Evolutionary conservation across 2,797 vertebrate genomes (phyloP), one percentile per base, ranked within the genome.

Genomic region (Bryconaethiops microstoma): DNA sequence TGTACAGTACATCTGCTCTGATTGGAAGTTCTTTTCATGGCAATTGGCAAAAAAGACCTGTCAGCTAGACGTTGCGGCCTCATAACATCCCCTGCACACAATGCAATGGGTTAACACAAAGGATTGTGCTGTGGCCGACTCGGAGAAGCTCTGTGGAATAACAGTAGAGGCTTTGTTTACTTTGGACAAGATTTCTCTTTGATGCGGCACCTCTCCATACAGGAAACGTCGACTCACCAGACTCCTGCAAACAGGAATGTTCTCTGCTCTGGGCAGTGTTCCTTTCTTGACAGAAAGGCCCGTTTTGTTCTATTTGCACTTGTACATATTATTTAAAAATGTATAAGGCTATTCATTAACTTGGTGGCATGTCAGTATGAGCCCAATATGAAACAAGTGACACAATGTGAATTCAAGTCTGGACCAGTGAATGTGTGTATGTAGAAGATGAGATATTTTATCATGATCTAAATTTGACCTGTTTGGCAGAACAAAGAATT

Each of bases 101-200:
- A n/a, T 57, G 35, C 39, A 73, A 17, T 7, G 19, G 0, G 6
- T 57, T 77, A 63, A 13, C 62, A 65, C 40, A 60, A 57, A 50
- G 69, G 25, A 25, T 23, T 48, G 17, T 16, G 23, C 77, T 19
- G 42, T 39, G 52, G 16, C 57, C 23, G 65, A 76, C 39, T 35
- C 59, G n/a, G 40, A 63, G 25, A 29, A 25, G 64, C 74, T 71
- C 45, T 63, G 65, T 81, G 79, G 57, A 76, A 68, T 42, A 87
- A 91, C 87, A 88, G 82, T 82, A 86, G 82, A 54, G 71, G 83
- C 79, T 79, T 90, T 92, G 89, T 92, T 78, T 88, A 17, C 54
- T 50, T 76, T 73, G 19, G 23, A 90, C 91, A 92, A 90, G 87
- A 85, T 84, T 60, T 65, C 60, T 84, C 82, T 92, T 92, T 92